phyloP scores from a whole-genome alignment of 1,140 invertebrate genomes.

The Colletes gigas region DNA sequence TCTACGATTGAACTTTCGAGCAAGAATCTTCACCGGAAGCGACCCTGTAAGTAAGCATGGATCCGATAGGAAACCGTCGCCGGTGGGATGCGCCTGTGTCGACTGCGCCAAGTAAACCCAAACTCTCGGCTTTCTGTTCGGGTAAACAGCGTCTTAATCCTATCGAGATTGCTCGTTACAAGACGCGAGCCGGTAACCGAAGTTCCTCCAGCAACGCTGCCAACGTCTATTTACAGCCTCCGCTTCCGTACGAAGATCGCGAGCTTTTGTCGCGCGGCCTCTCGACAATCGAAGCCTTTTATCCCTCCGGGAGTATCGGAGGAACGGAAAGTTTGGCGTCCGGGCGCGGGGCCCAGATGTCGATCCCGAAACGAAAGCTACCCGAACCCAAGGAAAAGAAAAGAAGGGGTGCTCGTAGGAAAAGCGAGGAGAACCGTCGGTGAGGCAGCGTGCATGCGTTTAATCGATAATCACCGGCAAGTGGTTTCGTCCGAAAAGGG shows the following conservation, averaged over 20 bases:
- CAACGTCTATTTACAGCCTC: slow-evolving; percentile 1
- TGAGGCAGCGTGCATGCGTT: slow-evolving; percentile 64
- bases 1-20: no score
- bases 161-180: slow-evolving; percentile 57
- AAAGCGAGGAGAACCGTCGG: slow-evolving; percentile 23
- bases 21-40: not conserved
- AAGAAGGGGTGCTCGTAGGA: slow-evolving; percentile 16
- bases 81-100: slow-evolving; percentile 16
- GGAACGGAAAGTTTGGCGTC: not conserved
- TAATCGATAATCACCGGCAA: slow-evolving; percentile 74
- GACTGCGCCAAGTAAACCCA: slow-evolving; percentile 44
- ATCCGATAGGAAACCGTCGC: slow-evolving; percentile 20
- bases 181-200: slow-evolving; percentile 16
- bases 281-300: slow-evolving; percentile 16
- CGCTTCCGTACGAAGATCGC: not conserved
- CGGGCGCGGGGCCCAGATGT: slow-evolving; percentile 48
- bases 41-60: not conserved
- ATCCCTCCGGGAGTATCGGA: not conserved
- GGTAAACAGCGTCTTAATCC: slow-evolving; percentile 57
- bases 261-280: not conserved
- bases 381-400: not conserved
- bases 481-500: slow-evolving; percentile 69
- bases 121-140: slow-evolving; percentile 46
- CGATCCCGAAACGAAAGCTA: slow-evolving; percentile 19
- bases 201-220: slow-evolving; percentile 7